These are phyloP conservation scores for Aspiorhynchus laticeps DNA, from an alignment of 2,113 vertebrate species.

Conservation along the genomic window DNA sequence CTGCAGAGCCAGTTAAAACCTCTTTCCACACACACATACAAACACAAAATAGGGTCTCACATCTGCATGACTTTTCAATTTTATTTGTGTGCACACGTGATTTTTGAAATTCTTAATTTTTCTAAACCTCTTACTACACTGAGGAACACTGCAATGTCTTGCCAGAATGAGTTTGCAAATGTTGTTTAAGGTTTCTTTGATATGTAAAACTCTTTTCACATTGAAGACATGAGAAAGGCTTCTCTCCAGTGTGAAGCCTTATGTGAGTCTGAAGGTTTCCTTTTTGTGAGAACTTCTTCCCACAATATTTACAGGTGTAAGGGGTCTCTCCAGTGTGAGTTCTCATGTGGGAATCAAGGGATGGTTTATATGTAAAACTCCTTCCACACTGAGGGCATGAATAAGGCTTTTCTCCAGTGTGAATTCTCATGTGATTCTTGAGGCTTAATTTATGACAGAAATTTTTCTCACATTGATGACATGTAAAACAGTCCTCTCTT, in stretches of 20 bases:
- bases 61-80: neutral
- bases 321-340: neutral
- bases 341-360: neutral
- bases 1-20: neutral
- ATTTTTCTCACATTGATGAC: neutral
- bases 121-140: neutral
- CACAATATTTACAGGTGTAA: neutral
- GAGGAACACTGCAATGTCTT: neutral
- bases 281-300: neutral
- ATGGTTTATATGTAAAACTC: neutral
- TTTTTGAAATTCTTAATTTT: neutral
- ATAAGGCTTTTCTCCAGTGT: neutral
- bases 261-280: neutral
- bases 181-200: neutral
- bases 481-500: neutral
- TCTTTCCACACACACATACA: neutral
- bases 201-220: neutral
- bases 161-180: neutral
- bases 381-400: neutral
- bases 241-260: neutral
- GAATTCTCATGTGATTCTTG: neutral
- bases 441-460: neutral
- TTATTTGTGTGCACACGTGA: neutral
- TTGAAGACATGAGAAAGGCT: neutral
- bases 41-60: neutral